Evolutionary conservation across 2,888 invertebrate genomes (phyloP).

Genomic region (Crematogaster levior): DNA sequence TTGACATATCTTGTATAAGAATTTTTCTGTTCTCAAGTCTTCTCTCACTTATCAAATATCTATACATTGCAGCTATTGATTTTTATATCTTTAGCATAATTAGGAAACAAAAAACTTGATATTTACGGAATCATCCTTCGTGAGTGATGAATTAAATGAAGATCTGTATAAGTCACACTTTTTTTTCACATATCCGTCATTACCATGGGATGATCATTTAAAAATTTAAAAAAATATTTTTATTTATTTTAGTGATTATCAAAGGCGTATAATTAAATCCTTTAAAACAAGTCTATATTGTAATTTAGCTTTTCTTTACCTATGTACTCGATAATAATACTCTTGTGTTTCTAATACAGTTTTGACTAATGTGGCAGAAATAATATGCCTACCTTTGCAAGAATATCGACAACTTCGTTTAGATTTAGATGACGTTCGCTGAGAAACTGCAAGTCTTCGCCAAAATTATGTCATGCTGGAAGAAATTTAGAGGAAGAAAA

Average conservation of each 20-base stretch:
- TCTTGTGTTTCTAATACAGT: slow-evolving; percentile 85
- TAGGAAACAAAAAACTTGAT: not conserved
- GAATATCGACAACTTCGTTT: slow-evolving; percentile 91
- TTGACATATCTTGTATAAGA: not conserved
- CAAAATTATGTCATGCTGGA: slow-evolving; percentile 92
- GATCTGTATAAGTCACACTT: not conserved
- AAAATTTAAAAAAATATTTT: too few relatives aligned
- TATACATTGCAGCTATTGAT: not conserved
- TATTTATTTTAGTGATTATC: too few relatives aligned
- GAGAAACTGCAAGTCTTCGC: slow-evolving; percentile 91
- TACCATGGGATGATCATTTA: too few relatives aligned
- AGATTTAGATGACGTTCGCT: slow-evolving; percentile 90
- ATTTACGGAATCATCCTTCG: not conserved
- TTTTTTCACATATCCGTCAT: too few relatives aligned
- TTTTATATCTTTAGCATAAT: not conserved
- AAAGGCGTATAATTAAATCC: not conserved
- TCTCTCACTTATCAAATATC: not conserved
- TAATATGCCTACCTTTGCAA: slow-evolving; percentile 84
- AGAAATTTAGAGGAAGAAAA: slow-evolving; percentile 93
- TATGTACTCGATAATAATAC: not conserved
- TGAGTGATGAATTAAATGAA: not conserved
- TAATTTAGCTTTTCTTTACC: not conserved
- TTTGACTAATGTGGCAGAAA: not conserved
- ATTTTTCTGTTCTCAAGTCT: not conserved
- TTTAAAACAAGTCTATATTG: not conserved